phyloP scores from a whole-genome alignment of 2,797 vertebrate species.

The Eleutherodactylus coqui region DNA sequence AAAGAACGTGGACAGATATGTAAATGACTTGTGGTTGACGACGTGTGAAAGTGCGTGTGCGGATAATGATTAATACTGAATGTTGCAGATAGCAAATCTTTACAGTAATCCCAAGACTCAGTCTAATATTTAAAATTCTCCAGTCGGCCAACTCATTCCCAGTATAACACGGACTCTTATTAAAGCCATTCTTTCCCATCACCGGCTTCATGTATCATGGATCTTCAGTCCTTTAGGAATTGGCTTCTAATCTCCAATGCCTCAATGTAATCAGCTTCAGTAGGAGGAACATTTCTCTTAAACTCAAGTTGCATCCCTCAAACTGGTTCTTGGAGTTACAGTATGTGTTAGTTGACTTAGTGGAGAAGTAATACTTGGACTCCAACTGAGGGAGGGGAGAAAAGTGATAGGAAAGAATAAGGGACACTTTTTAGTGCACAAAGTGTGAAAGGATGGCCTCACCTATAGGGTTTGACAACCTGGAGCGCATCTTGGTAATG shows the following conservation, averaged over 20 bases:
- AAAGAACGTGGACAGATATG: neutral
- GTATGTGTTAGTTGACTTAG: no score
- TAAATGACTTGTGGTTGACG: neutral
- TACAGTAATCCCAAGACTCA: neutral
- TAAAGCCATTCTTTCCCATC: slow-evolving; percentile 47
- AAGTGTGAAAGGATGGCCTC: no score
- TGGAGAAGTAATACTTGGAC: no score
- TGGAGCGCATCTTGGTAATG: no score
- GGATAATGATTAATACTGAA: neutral
- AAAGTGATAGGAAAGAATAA: no score
- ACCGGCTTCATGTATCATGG: slow-evolving; percentile 10
- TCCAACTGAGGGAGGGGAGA: no score
- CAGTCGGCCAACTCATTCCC: neutral
- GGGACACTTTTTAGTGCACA: no score
- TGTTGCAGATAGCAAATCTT: neutral
- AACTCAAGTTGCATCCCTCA: no score
- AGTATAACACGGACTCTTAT: slow-evolving; percentile 38
- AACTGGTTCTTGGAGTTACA: no score
- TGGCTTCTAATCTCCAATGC: slow-evolving; percentile 6
- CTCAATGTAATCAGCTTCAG: slow-evolving; percentile 6
- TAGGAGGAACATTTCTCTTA: neutral
- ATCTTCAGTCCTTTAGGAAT: slow-evolving; percentile 23
- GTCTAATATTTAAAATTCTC: slow-evolving; percentile 25
- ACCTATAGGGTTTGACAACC: no score
- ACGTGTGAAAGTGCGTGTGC: neutral